A percentile compares a stretch with the other conserved stretches of the same genome.
phyloP scores from a whole-genome alignment of 2,888 invertebrate genomes.

The Trichogramma dendrolimi region DNA sequence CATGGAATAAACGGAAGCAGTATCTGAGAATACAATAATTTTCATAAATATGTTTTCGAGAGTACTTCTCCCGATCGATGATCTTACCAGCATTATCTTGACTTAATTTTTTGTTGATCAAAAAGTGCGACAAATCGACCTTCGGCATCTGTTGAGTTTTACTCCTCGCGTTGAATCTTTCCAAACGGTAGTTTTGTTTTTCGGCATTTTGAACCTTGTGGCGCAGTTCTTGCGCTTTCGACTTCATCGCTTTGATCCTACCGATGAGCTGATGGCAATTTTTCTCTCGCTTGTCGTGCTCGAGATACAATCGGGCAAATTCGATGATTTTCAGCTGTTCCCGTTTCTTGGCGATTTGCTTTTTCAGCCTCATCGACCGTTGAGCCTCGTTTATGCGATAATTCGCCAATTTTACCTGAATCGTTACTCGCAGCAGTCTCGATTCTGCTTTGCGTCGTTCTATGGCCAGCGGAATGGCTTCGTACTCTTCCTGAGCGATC shows the following conservation, averaged over 20 bases:
- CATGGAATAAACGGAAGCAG: conserved; percentile 20
- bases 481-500: conserved; percentile 16
- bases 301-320: conserved; percentile 19
- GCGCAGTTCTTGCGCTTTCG: conserved; percentile 7
- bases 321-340: conserved; percentile 20
- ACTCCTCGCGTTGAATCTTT: conserved; percentile 3
- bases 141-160: conserved; percentile 14
- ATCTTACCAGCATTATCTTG: conserved; percentile 13
- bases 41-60: background rate
- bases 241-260: conserved; percentile 5
- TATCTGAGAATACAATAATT: conserved; percentile 13
- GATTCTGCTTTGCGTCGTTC: conserved; percentile 8
- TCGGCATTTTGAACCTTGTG: conserved; percentile 12
- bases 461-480: conserved; percentile 17
- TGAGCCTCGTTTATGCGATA: conserved; percentile 18
- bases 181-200: background rate
- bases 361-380: conserved; percentile 1
- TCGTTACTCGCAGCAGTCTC: conserved; percentile 5
- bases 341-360: conserved; percentile 6
- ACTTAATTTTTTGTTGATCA: conserved; percentile 7
- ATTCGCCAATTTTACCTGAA: conserved; percentile 7
- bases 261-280: background rate
- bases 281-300: conserved; percentile 17
- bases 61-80: background rate
- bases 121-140: conserved; percentile 21